phyloP scores from a whole-genome alignment of 2,797 vertebrate genomes.

The Squalus acanthias region DNA sequence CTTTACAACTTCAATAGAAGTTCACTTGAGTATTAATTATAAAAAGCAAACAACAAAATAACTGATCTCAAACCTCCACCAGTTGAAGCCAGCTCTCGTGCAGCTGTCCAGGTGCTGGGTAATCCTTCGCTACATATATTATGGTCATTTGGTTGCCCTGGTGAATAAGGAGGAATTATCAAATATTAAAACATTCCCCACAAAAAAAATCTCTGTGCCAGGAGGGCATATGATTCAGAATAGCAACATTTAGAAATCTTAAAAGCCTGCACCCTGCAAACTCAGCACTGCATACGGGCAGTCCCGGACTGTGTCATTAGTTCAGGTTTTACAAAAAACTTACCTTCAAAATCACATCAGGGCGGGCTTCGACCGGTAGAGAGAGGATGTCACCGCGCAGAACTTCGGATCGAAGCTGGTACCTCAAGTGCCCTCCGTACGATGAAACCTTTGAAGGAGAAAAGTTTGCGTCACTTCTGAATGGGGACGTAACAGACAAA shows the following conservation, averaged over 20 bases:
- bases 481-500: neutral
- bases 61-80: constrained; percentile 69
- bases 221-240: neutral
- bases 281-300: no score
- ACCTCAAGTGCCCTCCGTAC: constrained; percentile 77
- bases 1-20: neutral
- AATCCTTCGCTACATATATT: constrained; percentile 75
- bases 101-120: constrained; percentile 67
- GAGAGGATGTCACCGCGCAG: constrained; percentile 70
- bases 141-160: constrained; percentile 96
- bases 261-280: neutral
- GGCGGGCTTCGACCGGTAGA: constrained; percentile 73
- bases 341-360: constrained; percentile 87
- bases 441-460: constrained; percentile 72
- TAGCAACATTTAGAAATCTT: neutral
- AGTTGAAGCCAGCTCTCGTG: constrained; percentile 74
- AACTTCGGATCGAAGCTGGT: constrained; percentile 74
- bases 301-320: neutral
- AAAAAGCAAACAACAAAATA: neutral
- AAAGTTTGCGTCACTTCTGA: neutral
- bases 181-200: neutral
- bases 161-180: constrained; percentile 40
- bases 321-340: neutral
- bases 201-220: neutral
- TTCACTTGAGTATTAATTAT: neutral